Evolutionary conservation across 2,113 vertebrate species (phyloP).

Genomic region (Coregonus clupeaformis): DNA sequence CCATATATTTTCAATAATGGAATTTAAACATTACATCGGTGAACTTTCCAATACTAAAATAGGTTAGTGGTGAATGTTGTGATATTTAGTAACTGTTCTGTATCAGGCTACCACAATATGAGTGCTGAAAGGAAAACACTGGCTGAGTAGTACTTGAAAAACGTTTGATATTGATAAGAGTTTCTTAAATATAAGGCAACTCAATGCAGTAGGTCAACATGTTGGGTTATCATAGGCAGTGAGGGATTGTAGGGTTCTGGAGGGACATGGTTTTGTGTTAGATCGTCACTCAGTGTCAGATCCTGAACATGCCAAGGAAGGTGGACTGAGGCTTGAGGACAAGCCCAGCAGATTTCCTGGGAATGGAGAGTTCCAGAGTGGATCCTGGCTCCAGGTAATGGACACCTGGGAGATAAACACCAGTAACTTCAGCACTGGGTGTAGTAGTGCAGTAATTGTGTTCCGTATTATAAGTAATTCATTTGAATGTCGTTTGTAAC

Average conservation of each 20-base stretch:
- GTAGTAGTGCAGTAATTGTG: not conserved
- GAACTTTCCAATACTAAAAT: too few species aligned
- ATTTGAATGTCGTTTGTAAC: not conserved
- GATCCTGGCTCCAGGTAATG: slow-evolving; percentile 73
- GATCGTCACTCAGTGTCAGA: slow-evolving; percentile 43
- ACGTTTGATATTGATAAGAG: too few species aligned
- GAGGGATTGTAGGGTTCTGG: not conserved
- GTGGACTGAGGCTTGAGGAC: slow-evolving; percentile 67
- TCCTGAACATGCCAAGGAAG: slow-evolving; percentile 73
- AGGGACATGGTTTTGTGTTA: not conserved
- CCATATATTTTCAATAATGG: too few species aligned
- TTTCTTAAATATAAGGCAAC: too few species aligned
- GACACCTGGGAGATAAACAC: slow-evolving; percentile 41
- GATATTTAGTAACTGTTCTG: too few species aligned
- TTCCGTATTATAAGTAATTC: not conserved
- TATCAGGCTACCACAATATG: too few species aligned
- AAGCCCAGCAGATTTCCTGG: slow-evolving; percentile 68
- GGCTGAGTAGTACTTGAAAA: too few species aligned
- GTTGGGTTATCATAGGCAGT: not conserved
- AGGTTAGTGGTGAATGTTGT: too few species aligned
- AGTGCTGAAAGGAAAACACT: too few species aligned
- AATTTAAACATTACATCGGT: too few species aligned
- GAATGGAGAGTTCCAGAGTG: slow-evolving; percentile 66
- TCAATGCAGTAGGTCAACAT: not conserved
- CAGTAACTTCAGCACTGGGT: slow-evolving; percentile 1